Percentiles rank a stretch among this genome's conserved stretches.
phyloP scores from a whole-genome alignment of 2,888 invertebrate genomes.

The Polylopha cassiicola region DNA sequence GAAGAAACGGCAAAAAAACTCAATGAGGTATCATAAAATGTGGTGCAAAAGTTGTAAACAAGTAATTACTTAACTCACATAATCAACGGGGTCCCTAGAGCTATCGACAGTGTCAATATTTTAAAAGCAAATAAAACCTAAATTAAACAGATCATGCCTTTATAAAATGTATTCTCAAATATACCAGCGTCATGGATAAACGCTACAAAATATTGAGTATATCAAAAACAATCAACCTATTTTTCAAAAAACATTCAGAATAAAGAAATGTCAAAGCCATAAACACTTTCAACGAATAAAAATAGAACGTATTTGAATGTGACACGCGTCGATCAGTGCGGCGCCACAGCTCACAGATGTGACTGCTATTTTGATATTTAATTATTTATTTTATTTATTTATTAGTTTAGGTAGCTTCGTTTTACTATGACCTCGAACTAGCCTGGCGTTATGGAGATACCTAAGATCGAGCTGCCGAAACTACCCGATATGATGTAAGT shows the following conservation, averaged over 20 bases:
- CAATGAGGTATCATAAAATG: no score
- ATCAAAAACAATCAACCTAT: slow-evolving; percentile 3
- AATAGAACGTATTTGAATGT: slow-evolving; percentile 30
- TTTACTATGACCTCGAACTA: slow-evolving; percentile 14
- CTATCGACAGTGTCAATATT: no score
- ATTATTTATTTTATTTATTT: slow-evolving; percentile 20
- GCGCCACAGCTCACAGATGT: slow-evolving; percentile 24
- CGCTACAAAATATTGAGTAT: background rate
- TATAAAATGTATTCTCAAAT: no score
- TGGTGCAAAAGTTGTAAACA: no score
- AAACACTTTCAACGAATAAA: slow-evolving; percentile 21
- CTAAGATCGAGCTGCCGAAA: slow-evolving; percentile 45
- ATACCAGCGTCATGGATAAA: no score
- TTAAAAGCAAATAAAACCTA: no score
- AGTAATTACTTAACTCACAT: no score
- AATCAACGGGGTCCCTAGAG: no score
- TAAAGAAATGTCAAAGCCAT: background rate
- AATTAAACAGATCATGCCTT: no score
- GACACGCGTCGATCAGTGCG: slow-evolving; percentile 15
- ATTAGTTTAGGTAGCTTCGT: slow-evolving; percentile 1
- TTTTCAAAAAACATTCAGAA: background rate
- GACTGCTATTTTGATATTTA: slow-evolving; percentile 5
- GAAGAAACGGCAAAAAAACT: no score
- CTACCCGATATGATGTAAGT: slow-evolving; percentile 65
- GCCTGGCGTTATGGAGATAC: slow-evolving; percentile 43